Conservation (phyloP, 1,140 invertebrate genomes). For the Dendrolimus kikuchii region DNA sequence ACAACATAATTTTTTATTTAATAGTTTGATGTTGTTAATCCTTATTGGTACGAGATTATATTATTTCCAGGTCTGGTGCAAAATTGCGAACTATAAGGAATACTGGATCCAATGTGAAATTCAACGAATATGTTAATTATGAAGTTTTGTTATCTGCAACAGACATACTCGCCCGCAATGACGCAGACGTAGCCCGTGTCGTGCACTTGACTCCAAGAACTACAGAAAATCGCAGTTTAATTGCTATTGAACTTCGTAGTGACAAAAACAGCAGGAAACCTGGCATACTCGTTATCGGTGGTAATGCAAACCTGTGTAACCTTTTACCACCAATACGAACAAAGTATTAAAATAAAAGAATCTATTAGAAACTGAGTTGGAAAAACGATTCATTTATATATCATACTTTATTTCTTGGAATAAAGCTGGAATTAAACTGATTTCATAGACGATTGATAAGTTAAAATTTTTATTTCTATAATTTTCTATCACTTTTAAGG, state of each 20-base stretch:
- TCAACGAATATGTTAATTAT: slow-evolving; percentile 30
- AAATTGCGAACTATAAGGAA: slow-evolving; percentile 42
- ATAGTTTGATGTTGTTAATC: neutral
- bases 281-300: slow-evolving; percentile 52
- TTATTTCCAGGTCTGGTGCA: slow-evolving; percentile 39
- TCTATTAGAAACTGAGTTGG: too few species aligned
- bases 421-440: too few species aligned
- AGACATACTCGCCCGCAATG: slow-evolving; percentile 22
- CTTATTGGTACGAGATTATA: neutral
- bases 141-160: slow-evolving; percentile 20
- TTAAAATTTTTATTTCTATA: neutral
- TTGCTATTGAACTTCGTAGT: slow-evolving; percentile 48
- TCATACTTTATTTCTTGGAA: too few species aligned
- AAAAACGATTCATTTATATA: too few species aligned
- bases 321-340: too few species aligned
- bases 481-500: slow-evolving; percentile 22
- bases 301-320: slow-evolving; percentile 16
- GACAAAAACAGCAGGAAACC: slow-evolving; percentile 47
- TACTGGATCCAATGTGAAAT: slow-evolving; percentile 20
- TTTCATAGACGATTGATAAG: too few species aligned
- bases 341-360: too few species aligned
- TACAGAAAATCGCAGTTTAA: slow-evolving; percentile 34
- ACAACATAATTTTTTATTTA: neutral
- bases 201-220: slow-evolving; percentile 33
- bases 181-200: slow-evolving; percentile 32